These are phyloP conservation scores for Plotosus lineatus DNA, from an alignment of 2,113 vertebrate species.

Conservation along the genomic window DNA sequence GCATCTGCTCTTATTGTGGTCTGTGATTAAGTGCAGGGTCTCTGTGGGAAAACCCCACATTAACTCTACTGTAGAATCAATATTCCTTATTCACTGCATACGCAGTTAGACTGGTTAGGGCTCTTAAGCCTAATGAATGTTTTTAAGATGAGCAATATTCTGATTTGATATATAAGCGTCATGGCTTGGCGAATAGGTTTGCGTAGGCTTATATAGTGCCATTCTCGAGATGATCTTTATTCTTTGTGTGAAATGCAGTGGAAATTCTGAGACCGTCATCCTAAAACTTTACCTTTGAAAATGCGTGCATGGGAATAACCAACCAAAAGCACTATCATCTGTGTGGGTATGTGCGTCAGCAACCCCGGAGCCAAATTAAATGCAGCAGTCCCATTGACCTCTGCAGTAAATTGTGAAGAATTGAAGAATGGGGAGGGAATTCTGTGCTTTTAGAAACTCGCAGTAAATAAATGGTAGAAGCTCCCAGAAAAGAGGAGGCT, in stretches of 20 bases:
- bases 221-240: slow-evolving; percentile 12
- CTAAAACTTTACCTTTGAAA: slow-evolving; percentile 5
- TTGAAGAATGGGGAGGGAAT: slow-evolving; percentile 4
- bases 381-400: slow-evolving; percentile 44
- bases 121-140: slow-evolving; percentile 42
- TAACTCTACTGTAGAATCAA: slow-evolving; percentile 48
- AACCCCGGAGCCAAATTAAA: slow-evolving; percentile 34
- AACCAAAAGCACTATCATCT: background rate
- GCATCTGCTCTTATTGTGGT: slow-evolving; percentile 41
- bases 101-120: slow-evolving; percentile 36
- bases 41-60: slow-evolving; percentile 40
- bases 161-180: slow-evolving; percentile 34
- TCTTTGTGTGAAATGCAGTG: slow-evolving; percentile 5
- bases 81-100: slow-evolving; percentile 45
- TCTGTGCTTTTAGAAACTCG: slow-evolving; percentile 25
- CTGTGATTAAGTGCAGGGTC: slow-evolving; percentile 45
- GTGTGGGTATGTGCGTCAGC: slow-evolving; percentile 11
- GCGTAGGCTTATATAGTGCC: background rate
- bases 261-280: background rate
- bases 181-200: background rate
- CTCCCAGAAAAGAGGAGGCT: background rate
- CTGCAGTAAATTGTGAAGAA: slow-evolving; percentile 38
- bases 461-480: slow-evolving; percentile 33
- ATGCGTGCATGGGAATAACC: background rate
- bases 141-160: slow-evolving; percentile 37